Evolutionary conservation across 2,113 vertebrate genomes (phyloP).

Genomic region (Corythornis vintsioides): DNA sequence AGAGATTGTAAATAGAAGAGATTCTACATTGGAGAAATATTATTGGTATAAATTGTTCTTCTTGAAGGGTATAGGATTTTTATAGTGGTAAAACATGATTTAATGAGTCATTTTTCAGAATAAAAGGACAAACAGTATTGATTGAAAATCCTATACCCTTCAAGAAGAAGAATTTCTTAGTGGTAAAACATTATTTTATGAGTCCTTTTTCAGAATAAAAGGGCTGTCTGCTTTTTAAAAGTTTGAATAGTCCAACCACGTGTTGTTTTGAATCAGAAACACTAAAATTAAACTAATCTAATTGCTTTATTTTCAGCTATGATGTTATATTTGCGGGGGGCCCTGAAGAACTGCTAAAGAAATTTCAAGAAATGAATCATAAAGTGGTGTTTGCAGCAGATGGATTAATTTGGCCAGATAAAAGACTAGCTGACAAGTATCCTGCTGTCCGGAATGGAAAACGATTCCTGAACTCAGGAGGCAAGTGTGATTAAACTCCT

Average conservation of each 20-base stretch:
- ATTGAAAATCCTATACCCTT: too few species aligned
- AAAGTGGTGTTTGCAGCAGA: conserved; percentile 94
- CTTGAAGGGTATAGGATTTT: too few species aligned
- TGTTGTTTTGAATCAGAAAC: neutral
- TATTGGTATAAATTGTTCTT: neutral
- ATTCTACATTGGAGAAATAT: neutral
- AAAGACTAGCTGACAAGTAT: conserved; percentile 89
- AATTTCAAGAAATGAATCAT: conserved; percentile 90
- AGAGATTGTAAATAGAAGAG: neutral
- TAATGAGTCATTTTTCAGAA: too few species aligned
- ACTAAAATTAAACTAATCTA: neutral
- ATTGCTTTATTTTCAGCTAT: conserved; percentile 78
- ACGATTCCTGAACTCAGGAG: conserved; percentile 96
- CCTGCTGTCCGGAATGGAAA: conserved; percentile 91
- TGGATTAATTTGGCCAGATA: conserved; percentile 93
- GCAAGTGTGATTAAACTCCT: conserved; percentile 67
- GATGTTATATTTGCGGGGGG: conserved; percentile 93
- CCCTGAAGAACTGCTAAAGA: conserved; percentile 90
- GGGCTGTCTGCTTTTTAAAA: neutral
- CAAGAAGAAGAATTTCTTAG: too few species aligned
- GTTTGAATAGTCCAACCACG: neutral
- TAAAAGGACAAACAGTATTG: too few species aligned
- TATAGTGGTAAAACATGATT: too few species aligned
- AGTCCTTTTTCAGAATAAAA: neutral
- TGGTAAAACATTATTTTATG: neutral